Base-by-base conservation (phyloP, 2,888 invertebrate species). In the Cosmorhoe ocellata region DNA sequence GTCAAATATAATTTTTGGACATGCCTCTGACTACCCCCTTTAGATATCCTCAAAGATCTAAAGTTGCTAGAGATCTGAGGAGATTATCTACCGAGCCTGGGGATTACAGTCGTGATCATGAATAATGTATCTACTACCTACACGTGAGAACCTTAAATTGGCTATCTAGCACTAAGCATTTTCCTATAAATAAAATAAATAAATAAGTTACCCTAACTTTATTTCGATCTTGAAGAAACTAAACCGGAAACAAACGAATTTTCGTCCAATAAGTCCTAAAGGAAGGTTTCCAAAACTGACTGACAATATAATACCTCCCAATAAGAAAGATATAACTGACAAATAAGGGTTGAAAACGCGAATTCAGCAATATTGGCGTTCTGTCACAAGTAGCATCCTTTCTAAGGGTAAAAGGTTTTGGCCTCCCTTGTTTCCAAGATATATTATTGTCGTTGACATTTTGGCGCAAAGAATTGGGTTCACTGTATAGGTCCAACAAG, bases 401-500 rank as follows among this genome's bases (percentile, higher is more conserved):
- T 26, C 12, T 18, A 0, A 27, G 36, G 12, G 12, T 24, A 45
- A 41, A 45, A 31, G 45, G 31, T 47, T 36, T 54, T 42, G 43
- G 28, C 26, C 43, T 44, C 37, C 38, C 34, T 37, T 56, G 61
- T 54, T 53, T 30, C 52, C 10, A 39, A 47, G 31, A 52, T 56
- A 57, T 51, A 61, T 61, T 44, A 51, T 52, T 40, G 52, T 24
- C 11, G 36, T 51, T 56, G 57, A 60, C 60, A 59, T 55, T n/a
- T 58, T 58, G 39, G 49, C 61, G 43, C 28, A 48, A 33, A 40
- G 6, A 61, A 63, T 61, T 56, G 51, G 37, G 51, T 43, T 31
- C 43, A 33, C 30, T 11, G 27, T 14, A 28, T 40, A 46, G 44
- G 47, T 51, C 41, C 49, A 59, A 64, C 59, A 63, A 63, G 59